Evolutionary conservation across 1,140 invertebrate species (phyloP).

Genomic region (Pseudomyrmex sp.): DNA sequence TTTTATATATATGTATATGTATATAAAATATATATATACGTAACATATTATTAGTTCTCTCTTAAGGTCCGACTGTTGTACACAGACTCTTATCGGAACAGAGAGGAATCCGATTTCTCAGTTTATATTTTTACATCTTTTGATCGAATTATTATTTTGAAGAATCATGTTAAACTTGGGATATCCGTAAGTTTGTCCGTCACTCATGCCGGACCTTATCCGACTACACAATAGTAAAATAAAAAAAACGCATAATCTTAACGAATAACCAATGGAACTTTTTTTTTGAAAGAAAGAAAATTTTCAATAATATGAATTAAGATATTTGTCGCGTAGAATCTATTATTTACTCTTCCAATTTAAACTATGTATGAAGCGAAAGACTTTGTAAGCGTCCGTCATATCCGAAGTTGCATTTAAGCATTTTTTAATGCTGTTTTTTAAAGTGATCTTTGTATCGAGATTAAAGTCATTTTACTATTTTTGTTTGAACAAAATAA

Average conservation of each 20-base stretch:
- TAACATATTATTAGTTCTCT: too few species aligned
- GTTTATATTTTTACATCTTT: too few species aligned
- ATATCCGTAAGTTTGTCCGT: slow-evolving; percentile 15
- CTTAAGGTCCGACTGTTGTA: too few species aligned
- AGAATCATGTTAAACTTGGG: not conserved
- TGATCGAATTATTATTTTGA: too few species aligned
- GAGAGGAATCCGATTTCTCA: too few species aligned
- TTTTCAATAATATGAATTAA: slow-evolving; percentile 28
- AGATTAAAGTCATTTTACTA: not conserved
- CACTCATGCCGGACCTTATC: slow-evolving; percentile 30
- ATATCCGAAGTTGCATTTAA: not conserved
- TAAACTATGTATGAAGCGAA: too few species aligned
- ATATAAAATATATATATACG: too few species aligned
- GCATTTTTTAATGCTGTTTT: not conserved
- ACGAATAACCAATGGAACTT: slow-evolving; percentile 21
- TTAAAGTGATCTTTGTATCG: not conserved
- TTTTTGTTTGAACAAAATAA: too few species aligned
- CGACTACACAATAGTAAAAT: slow-evolving; percentile 38
- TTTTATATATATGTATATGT: too few species aligned
- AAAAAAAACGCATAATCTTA: slow-evolving; percentile 32
- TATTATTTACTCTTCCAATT: too few species aligned
- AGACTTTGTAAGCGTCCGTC: too few species aligned
- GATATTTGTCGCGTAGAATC: not conserved
- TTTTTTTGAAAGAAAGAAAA: not conserved
- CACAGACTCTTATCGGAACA: too few species aligned